Evolutionary conservation across 2,888 invertebrate genomes (phyloP).

Genomic region (Hirtodrosophila confusa): DNA sequence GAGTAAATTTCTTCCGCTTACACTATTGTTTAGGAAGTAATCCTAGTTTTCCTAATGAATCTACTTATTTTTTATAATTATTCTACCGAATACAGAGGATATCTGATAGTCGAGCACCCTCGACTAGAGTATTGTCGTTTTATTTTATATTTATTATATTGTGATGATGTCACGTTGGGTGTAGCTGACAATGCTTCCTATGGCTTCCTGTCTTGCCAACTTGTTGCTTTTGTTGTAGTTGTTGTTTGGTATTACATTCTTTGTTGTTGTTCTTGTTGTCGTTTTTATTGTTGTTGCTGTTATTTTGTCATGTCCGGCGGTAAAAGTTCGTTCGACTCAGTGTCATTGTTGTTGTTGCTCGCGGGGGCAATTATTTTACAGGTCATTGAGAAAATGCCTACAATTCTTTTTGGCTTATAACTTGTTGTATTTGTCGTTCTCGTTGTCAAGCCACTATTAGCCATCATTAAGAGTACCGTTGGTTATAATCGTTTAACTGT

Average conservation of each 20-base stretch:
- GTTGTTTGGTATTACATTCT: constrained; percentile 54
- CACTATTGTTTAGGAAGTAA: too few species aligned
- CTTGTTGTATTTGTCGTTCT: constrained; percentile 9
- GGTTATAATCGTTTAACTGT: constrained; percentile 46
- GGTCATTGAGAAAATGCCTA: constrained; percentile 35
- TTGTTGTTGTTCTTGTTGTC: constrained; percentile 33
- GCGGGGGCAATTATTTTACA: constrained; percentile 51
- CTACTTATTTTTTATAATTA: too few species aligned
- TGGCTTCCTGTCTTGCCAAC: constrained; percentile 60
- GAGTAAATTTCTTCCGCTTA: too few species aligned
- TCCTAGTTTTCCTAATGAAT: too few species aligned
- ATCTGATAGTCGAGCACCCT: background rate
- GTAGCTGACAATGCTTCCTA: constrained; percentile 49
- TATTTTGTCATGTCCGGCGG: constrained; percentile 60
- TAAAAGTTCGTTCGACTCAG: constrained; percentile 38
- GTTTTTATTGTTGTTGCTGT: constrained; percentile 28
- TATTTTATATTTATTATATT: constrained; percentile 30
- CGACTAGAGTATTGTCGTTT: background rate
- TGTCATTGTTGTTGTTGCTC: constrained; percentile 13
- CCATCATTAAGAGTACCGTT: constrained; percentile 57
- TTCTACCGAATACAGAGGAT: constrained; percentile 4
- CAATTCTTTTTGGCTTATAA: constrained; percentile 26
- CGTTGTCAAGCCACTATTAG: constrained; percentile 55
- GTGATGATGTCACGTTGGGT: constrained; percentile 55
- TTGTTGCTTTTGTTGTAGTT: constrained; percentile 47